Evolutionary conservation across 64 coral and sea anemone genomes (phyloP).

Genomic region (Acropora yongei): DNA sequence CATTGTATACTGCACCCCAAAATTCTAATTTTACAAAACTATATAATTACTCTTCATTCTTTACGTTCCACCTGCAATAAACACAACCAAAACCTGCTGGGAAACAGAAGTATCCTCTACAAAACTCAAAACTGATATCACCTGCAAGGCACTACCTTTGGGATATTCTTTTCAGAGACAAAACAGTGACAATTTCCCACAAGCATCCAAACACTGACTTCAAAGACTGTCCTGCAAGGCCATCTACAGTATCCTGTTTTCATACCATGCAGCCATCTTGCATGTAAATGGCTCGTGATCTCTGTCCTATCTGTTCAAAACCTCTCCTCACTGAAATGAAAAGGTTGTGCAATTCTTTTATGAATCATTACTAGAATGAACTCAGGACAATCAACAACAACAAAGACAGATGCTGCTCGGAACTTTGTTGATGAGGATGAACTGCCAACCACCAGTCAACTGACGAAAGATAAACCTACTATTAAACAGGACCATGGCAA

Average conservation of each 20-base stretch:
- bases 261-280: constrained; percentile 37
- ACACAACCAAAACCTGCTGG: constrained; percentile 11
- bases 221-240: not conserved
- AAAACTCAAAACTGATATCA: constrained; percentile 4
- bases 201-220: not conserved
- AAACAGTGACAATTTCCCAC: not conserved
- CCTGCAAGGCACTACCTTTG: no score
- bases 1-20: no score
- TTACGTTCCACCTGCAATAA: no score
- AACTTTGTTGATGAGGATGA: not conserved
- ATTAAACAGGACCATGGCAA: no score
- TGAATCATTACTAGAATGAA: constrained; percentile 13
- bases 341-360: constrained; percentile 17
- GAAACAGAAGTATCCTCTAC: constrained; percentile 28
- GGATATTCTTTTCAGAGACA: not conserved
- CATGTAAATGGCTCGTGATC: not conserved
- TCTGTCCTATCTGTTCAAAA: not conserved
- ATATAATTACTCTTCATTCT: no score
- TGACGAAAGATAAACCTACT: not conserved
- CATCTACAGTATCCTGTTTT: constrained; percentile 17
- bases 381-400: not conserved
- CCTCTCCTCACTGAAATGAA: constrained; percentile 4
- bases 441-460: not conserved
- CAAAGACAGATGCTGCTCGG: not conserved
- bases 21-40: no score